phyloP scores from a whole-genome alignment of 1,140 invertebrate species.

The Lepidurus couesii region DNA sequence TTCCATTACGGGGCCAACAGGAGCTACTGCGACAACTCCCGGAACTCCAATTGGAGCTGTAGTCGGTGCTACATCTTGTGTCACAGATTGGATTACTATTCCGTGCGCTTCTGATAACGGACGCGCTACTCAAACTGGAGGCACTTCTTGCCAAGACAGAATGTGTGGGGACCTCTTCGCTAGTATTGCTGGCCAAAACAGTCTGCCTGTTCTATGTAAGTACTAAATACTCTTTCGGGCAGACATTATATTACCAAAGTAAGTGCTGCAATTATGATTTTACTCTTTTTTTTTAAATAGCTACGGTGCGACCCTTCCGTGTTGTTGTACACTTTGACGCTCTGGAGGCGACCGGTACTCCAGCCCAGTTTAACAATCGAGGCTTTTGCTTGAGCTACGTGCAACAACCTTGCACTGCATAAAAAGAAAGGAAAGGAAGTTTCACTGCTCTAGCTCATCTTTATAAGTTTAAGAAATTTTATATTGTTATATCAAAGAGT shows the following conservation, averaged over 20 bases:
- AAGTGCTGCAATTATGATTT: not conserved
- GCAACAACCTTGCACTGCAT: conserved; percentile 67
- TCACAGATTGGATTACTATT: conserved; percentile 68
- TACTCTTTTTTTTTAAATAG: conserved; percentile 46
- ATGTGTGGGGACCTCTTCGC: conserved; percentile 66
- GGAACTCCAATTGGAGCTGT: conserved; percentile 54
- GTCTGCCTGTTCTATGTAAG: conserved; percentile 60
- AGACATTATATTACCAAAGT: not conserved
- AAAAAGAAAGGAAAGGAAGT: conserved; percentile 13
- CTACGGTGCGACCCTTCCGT: conserved; percentile 70
- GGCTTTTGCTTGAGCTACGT: conserved; percentile 76
- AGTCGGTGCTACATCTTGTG: conserved; percentile 56
- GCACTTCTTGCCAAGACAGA: conserved; percentile 56
- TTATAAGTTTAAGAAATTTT: not conserved
- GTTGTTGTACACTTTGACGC: conserved; percentile 68
- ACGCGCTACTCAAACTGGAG: conserved; percentile 47
- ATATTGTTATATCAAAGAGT: conserved; percentile 1
- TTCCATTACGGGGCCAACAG: conserved; percentile 59
- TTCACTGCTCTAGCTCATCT: conserved; percentile 2
- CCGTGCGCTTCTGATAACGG: conserved; percentile 65
- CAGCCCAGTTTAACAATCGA: conserved; percentile 46
- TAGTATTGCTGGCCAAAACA: conserved; percentile 53
- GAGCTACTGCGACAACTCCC: conserved; percentile 28
- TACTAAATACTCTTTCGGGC: conserved; percentile 34
- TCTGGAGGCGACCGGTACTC: conserved; percentile 56